Conservation (phyloP, 1,140 invertebrate genomes). For the Copidosoma floridanum region DNA sequence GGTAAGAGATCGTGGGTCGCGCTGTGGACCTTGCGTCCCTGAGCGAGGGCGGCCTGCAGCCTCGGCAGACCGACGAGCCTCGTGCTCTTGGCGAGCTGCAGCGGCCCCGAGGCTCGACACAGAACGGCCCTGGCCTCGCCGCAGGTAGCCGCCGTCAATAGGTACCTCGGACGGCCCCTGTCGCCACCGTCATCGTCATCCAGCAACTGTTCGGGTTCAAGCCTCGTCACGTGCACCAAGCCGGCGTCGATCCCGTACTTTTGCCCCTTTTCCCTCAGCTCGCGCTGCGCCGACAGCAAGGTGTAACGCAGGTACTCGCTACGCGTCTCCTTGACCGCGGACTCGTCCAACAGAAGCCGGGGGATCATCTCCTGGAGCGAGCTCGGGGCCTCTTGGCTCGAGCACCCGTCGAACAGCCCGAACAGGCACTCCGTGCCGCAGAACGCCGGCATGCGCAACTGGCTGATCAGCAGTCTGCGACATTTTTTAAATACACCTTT, state of each 20-base stretch:
- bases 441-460: conserved; percentile 73
- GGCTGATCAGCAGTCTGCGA: conserved; percentile 67
- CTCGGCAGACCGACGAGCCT: not conserved
- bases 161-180: conserved; percentile 53
- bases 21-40: not conserved
- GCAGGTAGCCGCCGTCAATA: conserved; percentile 69
- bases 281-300: conserved; percentile 71
- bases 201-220: conserved; percentile 48
- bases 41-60: not conserved
- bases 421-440: conserved; percentile 77
- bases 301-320: conserved; percentile 83
- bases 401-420: conserved; percentile 78
- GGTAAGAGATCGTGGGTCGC: not conserved
- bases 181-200: not conserved
- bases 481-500: no score
- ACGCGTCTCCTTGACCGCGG: conserved; percentile 74
- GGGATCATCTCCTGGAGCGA: conserved; percentile 73
- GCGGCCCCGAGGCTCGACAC: conserved; percentile 63
- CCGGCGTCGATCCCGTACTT: conserved; percentile 70
- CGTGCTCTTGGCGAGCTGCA: conserved; percentile 50
- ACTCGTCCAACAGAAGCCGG: conserved; percentile 73
- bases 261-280: conserved; percentile 70
- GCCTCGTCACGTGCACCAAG: conserved; percentile 68
- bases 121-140: conserved; percentile 72
- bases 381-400: conserved; percentile 66